Conservation (phyloP, 2,888 invertebrate species). For the Folsomia manolachei region DNA sequence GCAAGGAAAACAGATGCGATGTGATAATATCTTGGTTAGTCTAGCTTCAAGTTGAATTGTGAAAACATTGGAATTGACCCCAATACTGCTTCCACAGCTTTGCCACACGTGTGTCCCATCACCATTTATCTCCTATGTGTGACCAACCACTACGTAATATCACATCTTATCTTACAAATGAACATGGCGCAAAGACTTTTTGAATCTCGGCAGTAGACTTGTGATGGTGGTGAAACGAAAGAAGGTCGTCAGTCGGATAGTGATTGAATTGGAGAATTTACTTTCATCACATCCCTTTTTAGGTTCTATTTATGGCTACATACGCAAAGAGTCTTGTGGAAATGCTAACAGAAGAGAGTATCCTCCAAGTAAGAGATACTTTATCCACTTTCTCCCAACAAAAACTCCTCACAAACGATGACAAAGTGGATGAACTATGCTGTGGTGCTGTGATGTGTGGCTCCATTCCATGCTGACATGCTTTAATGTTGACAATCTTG, state of each 20-base stretch:
- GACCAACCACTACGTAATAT: too few species aligned
- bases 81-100: slow-evolving; percentile 25
- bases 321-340: neutral
- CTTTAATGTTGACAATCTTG: too few species aligned
- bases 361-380: neutral
- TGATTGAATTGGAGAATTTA: neutral
- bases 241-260: neutral
- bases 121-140: too few species aligned
- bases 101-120: slow-evolving; percentile 28
- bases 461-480: too few species aligned
- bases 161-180: slow-evolving; percentile 5
- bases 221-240: too few species aligned
- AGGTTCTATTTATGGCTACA: neutral
- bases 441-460: too few species aligned
- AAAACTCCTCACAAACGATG: too few species aligned
- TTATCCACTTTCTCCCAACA: neutral
- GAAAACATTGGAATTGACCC: slow-evolving; percentile 23
- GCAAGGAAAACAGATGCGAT: neutral
- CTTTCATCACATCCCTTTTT: neutral
- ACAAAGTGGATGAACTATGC: too few species aligned
- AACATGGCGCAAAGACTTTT: neutral
- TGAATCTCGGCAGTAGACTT: too few species aligned
- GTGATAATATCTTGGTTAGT: slow-evolving; percentile 4
- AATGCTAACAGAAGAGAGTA: neutral
- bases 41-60: neutral